Evolutionary conservation across 2,888 invertebrate genomes (phyloP), one percentile per base, ranked within the genome.

Genomic region (Biston betularia): DNA sequence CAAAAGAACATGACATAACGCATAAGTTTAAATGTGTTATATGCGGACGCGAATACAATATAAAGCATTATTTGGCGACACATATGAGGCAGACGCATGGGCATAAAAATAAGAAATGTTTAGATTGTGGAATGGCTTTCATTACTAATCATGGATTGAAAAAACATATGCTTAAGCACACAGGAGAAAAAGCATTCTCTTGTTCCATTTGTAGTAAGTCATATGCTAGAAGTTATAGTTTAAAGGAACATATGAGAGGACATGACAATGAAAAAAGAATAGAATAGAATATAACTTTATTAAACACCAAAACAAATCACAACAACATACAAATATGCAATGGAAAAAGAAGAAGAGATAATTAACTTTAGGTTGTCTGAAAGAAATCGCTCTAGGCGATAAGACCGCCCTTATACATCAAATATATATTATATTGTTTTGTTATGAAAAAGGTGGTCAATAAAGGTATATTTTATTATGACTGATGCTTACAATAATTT

Each of bases 141-240:
- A 90, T 89, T 58, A 89, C 90, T 0, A 93, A 93, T 57, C 89
- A 93, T 69, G 90, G 90, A 4, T 78, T 94, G 45, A 93, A 92
- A 59, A 90, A 90, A 50, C 94, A 94, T 65, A 90, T 92, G 89
- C 75, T 88, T 24, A 90, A 88, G 58, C 94, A 94, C 69, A 84
- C 85, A 0, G 91, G 89, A 0, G 77, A 85, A 1, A 92, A 91
- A 63, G 89, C 90, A 1, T 92, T 79, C 66, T 77, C 82, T 14
- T 94, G 94, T 71, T 74, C 70, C 8, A 69, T 90, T 0, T 94
- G 94, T 70, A 77, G 81, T 33, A 92, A 92, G 58, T 73, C 85
- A 0, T 88, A 85, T 57, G 88, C 84, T 0, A 76, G 87, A 52
- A 85, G 79, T 65, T 86, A 87, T 42, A 84, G 85, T 0, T 58